Base-by-base conservation (phyloP, 2,113 vertebrate species). In the Pleuronectes platessa region DNA sequence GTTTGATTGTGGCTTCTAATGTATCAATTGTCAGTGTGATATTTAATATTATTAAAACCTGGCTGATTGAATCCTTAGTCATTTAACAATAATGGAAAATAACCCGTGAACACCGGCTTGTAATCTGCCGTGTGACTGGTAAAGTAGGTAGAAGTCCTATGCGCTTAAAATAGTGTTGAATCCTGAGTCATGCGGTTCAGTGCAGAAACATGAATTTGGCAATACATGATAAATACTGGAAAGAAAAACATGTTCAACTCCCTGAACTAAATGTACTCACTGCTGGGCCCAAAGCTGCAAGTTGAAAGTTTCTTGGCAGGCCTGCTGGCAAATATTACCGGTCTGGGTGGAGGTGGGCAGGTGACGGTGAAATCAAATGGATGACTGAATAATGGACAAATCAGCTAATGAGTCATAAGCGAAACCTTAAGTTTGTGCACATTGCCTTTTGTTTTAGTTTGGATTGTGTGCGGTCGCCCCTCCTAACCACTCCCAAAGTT, bases 401-500 rank as follows among this genome's bases (percentile, higher is more conserved):
- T 58, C n/a, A 35, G 47, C 66, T 8, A 42, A 49, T 78, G 37
- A 84, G 20, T 81, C 78, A 64, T 53, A 55, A n/a, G 18, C 27
- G 40, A 71, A 70, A 70, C 40, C 18, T 23, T 4, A 61, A 23
- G 45, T 81, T 31, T 71, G 45, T 9, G 0, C 9, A 68, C 21
- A 18, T 64, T 63, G 40, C 4, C 5, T 14, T 26, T 21, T 4
- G 26, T 80, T 13, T 68, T 31, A 74, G 35, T 64, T 72, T 49
- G 54, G 60, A 26, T 65, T 21, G 9, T 62, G 17, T 27, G 37
- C 47, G 21, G 31, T 31, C 31, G 66, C 56, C 59, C 31, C 56
- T 68, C 37, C 2, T 37, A 58, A 27, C 83, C 53, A 74, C 82
- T 82, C 78, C 82, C 80, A 60, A 10, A 68, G 45, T 23, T 37